These are phyloP conservation scores for Bombus sibiricus DNA, from an alignment of 1,140 invertebrate genomes.

Conservation along the genomic window DNA sequence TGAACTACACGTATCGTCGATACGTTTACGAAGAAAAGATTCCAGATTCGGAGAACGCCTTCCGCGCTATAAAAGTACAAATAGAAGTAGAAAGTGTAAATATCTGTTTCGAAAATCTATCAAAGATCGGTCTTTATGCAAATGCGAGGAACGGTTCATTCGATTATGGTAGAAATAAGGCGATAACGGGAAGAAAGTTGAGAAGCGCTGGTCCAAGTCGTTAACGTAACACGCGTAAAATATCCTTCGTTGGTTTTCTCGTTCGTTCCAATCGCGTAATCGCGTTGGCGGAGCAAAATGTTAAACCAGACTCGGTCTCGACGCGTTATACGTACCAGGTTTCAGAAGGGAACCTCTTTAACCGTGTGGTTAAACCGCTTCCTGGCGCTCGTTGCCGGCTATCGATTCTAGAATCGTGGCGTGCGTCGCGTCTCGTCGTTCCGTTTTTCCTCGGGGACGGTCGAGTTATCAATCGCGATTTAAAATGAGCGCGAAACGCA, in stretches of 20 bases:
- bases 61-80: too few relatives aligned
- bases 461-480: conserved; percentile 21
- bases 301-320: background rate
- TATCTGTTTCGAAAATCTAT: too few relatives aligned
- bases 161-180: too few relatives aligned
- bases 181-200: too few relatives aligned
- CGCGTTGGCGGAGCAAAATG: background rate
- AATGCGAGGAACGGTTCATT: too few relatives aligned
- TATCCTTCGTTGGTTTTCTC: background rate
- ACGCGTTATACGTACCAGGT: background rate
- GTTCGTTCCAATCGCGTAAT: background rate
- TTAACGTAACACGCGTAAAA: background rate
- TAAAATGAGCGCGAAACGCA: background rate
- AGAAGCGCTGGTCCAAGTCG: too few relatives aligned
- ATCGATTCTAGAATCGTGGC: background rate
- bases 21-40: too few relatives aligned
- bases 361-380: background rate
- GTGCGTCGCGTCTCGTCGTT: background rate
- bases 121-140: accelerated
- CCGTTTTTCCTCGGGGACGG: background rate
- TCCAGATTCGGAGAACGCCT: too few relatives aligned
- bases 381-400: background rate
- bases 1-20: too few relatives aligned
- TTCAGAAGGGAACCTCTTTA: background rate
- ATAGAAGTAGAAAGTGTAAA: too few relatives aligned